phyloP scores from a whole-genome alignment of 2,888 invertebrate species.

The Charanyca ferruginea region DNA sequence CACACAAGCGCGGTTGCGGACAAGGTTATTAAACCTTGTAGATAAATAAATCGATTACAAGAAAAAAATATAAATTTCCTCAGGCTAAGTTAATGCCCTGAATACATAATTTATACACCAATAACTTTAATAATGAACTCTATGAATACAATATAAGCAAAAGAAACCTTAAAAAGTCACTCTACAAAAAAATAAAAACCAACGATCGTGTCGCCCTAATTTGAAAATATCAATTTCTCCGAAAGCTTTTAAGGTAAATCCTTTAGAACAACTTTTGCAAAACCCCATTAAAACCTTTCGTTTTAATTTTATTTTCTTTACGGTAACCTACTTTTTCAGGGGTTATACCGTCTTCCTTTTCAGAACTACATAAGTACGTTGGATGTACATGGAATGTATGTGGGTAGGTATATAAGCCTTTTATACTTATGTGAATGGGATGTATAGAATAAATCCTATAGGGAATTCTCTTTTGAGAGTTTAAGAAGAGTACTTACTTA shows the following conservation, averaged over 20 bases:
- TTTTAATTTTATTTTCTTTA: conserved; percentile 51
- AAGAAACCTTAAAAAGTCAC: not conserved
- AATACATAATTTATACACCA: too few species aligned
- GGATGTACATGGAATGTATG: conserved; percentile 3
- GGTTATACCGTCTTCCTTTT: conserved; percentile 15
- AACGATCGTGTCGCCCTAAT: conserved; percentile 36
- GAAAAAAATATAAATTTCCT: too few species aligned
- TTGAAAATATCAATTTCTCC: conserved; percentile 44
- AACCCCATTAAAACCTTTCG: conserved; percentile 32
- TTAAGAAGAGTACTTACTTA: conserved; percentile 12
- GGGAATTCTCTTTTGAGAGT: conserved; percentile 32
- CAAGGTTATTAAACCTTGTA: too few species aligned
- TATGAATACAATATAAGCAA: too few species aligned
- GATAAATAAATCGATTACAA: too few species aligned
- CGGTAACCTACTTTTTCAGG: conserved; percentile 38
- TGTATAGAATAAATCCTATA: conserved; percentile 41
- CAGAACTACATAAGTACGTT: conserved; percentile 19
- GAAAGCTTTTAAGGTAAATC: conserved; percentile 50
- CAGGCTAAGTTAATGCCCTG: too few species aligned
- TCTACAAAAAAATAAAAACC: conserved; percentile 18
- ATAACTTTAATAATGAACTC: not conserved
- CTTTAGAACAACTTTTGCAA: conserved; percentile 33
- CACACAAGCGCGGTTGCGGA: too few species aligned
- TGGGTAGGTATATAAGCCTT: conserved; percentile 18
- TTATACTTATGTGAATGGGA: conserved; percentile 28